Conservation (phyloP, 1,140 invertebrate genomes). For the Temnothorax longispinosus region DNA sequence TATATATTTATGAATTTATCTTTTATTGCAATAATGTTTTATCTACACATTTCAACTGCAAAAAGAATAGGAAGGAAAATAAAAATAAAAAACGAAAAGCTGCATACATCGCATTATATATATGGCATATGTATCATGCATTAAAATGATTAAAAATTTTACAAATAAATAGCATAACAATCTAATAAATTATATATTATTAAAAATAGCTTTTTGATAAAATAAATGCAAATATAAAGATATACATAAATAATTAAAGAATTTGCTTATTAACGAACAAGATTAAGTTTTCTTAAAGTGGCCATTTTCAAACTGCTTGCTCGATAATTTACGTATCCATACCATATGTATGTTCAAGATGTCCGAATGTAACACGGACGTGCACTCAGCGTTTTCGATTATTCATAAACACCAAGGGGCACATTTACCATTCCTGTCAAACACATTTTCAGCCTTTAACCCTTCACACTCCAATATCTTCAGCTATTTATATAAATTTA, state of each 20-base stretch:
- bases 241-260: not conserved
- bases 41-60: not conserved
- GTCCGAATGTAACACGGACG: conserved; percentile 57
- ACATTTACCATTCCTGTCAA: conserved; percentile 51
- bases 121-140: not conserved
- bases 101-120: not conserved
- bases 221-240: not conserved
- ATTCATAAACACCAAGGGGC: conserved; percentile 68
- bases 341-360: conserved; percentile 21
- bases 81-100: not conserved
- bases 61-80: not conserved
- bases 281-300: conserved; percentile 6
- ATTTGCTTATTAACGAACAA: not conserved
- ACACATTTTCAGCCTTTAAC: conserved; percentile 19
- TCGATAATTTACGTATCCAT: conserved; percentile 30
- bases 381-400: conserved; percentile 73
- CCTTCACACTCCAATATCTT: not conserved
- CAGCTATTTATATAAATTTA: conserved; percentile 2
- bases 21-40: conserved; percentile 11
- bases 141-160: not conserved
- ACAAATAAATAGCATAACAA: not conserved
- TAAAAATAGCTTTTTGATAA: not conserved
- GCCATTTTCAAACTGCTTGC: not conserved
- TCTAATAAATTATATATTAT: not conserved
- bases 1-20: not conserved